phyloP scores from a whole-genome alignment of 2,797 vertebrate genomes.

The Lepus townsendii region DNA sequence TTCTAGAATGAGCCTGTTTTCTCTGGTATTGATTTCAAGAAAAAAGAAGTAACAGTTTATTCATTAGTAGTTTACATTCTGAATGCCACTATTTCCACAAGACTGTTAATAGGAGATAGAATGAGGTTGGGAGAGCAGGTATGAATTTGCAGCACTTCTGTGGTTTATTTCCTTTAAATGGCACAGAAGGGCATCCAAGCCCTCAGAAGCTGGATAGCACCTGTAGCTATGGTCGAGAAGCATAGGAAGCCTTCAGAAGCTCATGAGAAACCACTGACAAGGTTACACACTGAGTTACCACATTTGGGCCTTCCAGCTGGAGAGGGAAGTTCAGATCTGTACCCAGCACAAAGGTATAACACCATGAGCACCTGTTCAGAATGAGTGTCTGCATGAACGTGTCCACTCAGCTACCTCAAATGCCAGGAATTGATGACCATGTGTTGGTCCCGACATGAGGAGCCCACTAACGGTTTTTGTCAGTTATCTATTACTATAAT shows the following conservation, averaged over 20 bases:
- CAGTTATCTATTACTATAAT: too few relatives aligned
- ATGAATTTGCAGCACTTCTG: too few relatives aligned
- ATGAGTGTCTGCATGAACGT: background rate
- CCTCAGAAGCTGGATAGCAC: background rate
- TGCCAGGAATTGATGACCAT: background rate
- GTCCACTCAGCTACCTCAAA: background rate
- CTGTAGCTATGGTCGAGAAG: too few relatives aligned
- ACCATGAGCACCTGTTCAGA: background rate
- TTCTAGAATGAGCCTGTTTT: background rate
- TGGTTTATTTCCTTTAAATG: background rate
- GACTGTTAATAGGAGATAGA: background rate
- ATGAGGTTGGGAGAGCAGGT: background rate
- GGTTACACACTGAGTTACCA: rapidly evolving
- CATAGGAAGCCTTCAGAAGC: background rate
- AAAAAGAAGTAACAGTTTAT: background rate
- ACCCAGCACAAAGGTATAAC: too few relatives aligned
- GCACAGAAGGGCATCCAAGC: rapidly evolving
- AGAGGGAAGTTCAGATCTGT: background rate
- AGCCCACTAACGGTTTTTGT: too few relatives aligned
- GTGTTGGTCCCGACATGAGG: background rate
- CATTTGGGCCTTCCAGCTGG: background rate
- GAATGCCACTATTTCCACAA: background rate
- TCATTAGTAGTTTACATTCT: background rate
- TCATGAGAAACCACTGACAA: background rate
- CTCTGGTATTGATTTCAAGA: background rate